Base-by-base conservation (phyloP, 2,797 vertebrate genomes). In the Jordanella pulchra region DNA sequence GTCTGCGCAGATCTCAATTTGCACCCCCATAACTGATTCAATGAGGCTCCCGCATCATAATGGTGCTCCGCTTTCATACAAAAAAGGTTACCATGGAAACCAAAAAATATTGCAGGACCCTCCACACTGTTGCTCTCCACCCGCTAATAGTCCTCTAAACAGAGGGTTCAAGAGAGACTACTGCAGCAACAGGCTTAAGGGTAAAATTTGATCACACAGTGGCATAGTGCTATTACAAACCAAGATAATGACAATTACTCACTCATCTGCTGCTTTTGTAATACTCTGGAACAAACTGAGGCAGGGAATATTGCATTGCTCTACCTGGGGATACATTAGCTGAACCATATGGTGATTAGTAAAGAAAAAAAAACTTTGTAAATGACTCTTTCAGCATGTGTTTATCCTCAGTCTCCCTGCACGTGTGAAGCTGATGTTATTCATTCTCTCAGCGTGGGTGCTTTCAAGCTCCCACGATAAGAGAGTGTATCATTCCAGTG, bases 21-120 rank as follows among this genome's bases (percentile, higher is more conserved):
- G 82, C 87, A 84, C 84, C 84, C 88, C 86, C 85, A 84, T 90
- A 87, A 89, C 89, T 42, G 79, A 90, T 88, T 90, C 87, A 90
- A 71, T 85, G 84, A 89, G 71, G 73, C 83, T 75, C 86, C 54
- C 75, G 79, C 48, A 87, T 93, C 86, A 83, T 73, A 91, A 90
- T 90, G 88, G 86, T 86, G 90, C 90, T 88, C 90, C 84, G 87
- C 81, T 92, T 93, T 93, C 86, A 86, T 58, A 70, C 84, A 87
- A 86, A 89, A n/a, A 85, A 17, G 68, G 93, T 93, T 92, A 87
- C 92, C 89, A 93, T 93, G 91, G 93, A 89, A 93, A 94, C 92
- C 71, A 67, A 84, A 89, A 91, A 89, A 90, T 92, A 92, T 91
- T 90, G 85, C 86, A 86, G 84, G 35, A 86, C 91, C 84, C 87